Evolutionary conservation across 92 coral and sea anemone genomes (phyloP).

Genomic region (Palythoa caribaeorum): DNA sequence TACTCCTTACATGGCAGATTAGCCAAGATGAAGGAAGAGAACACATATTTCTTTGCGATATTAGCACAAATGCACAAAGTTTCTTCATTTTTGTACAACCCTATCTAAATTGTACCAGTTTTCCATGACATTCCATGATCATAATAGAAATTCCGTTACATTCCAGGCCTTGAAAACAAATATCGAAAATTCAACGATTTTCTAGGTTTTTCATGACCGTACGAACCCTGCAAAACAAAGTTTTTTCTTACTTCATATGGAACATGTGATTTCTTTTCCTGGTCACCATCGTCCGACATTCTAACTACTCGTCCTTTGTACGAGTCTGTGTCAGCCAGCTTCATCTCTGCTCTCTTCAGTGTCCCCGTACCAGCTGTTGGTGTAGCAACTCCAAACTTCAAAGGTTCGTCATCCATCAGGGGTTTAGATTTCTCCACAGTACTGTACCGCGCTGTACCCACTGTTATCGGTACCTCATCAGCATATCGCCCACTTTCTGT

Average conservation of each 20-base stretch:
- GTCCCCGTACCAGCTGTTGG: conserved; percentile 83
- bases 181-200: no score
- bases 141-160: no score
- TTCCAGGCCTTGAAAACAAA: no score
- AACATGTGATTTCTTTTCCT: conserved; percentile 31
- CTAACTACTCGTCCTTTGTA: conserved; percentile 83
- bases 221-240: no score
- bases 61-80: no score
- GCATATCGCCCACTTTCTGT: neutral
- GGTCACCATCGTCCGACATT: conserved; percentile 63
- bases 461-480: conserved; percentile 15
- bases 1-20: no score
- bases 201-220: no score
- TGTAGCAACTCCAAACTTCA: conserved; percentile 93
- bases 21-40: no score
- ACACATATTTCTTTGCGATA: no score
- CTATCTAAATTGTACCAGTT: no score
- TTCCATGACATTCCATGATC: no score
- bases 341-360: conserved; percentile 87
- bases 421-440: conserved; percentile 26
- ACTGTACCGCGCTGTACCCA: conserved; percentile 31
- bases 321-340: conserved; percentile 84
- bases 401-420: conserved; percentile 56
- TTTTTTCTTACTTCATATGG: conserved; percentile 21
- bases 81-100: no score